Conservation (phyloP, 23 tunicate species). For the Trididemnum nubilum region DNA sequence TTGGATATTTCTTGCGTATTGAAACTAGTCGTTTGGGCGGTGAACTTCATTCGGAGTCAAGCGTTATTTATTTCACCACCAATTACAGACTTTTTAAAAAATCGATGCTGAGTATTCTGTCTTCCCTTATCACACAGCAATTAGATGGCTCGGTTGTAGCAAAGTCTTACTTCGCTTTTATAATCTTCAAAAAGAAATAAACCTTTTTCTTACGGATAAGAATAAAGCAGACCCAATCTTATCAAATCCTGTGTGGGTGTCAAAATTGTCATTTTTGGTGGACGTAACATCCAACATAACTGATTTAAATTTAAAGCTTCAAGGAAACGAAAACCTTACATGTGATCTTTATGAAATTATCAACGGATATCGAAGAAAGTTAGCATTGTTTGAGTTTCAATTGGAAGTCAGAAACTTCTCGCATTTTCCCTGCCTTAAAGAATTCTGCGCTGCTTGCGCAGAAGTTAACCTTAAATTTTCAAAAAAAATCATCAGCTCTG, state of each 20-base stretch:
- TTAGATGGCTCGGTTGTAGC: too few relatives aligned
- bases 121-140: too few relatives aligned
- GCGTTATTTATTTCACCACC: constrained; percentile 34
- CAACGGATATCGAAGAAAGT: constrained; percentile 28
- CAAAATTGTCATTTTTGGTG: too few relatives aligned
- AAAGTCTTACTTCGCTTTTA: too few relatives aligned
- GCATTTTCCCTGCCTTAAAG: constrained; percentile 27
- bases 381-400: constrained; percentile 14
- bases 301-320: constrained; percentile 19
- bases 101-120: constrained; percentile 6
- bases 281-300: constrained; percentile 16
- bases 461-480: too few relatives aligned
- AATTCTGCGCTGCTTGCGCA: constrained; percentile 23
- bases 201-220: not conserved
- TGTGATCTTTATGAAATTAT: constrained; percentile 28
- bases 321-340: constrained; percentile 16
- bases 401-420: too few relatives aligned
- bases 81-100: constrained; percentile 13
- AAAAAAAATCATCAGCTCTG: constrained; percentile 11
- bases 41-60: constrained; percentile 53
- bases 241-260: too few relatives aligned
- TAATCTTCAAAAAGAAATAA: constrained; percentile 12
- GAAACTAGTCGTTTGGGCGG: constrained; percentile 48
- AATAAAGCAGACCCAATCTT: constrained; percentile 3
- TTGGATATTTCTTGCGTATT: constrained; percentile 48